Conservation (phyloP, 1,140 invertebrate species). For the Scaptomyza graminum region DNA sequence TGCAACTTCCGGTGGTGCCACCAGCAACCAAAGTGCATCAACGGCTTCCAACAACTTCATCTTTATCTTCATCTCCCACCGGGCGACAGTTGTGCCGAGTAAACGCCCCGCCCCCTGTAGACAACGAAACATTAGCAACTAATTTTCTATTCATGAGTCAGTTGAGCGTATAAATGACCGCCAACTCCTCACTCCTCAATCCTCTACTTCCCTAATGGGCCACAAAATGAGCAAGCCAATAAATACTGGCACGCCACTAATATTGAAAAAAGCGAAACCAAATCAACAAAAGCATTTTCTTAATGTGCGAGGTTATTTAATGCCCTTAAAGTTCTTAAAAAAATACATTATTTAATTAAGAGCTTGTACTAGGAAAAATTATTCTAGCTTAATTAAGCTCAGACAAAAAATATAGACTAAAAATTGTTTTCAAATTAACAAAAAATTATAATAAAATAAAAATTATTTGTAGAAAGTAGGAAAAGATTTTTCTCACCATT, state of each 20-base stretch:
- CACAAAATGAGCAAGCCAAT: slow-evolving; percentile 70
- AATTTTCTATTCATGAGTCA: slow-evolving; percentile 69
- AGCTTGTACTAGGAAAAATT: too few relatives aligned
- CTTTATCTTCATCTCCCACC: slow-evolving; percentile 58
- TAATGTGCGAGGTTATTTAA: neutral
- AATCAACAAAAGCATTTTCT: neutral
- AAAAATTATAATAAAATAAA: too few relatives aligned
- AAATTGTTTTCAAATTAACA: too few relatives aligned
- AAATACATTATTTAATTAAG: too few relatives aligned
- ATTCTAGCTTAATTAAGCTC: too few relatives aligned
- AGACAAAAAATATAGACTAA: too few relatives aligned
- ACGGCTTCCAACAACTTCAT: slow-evolving; percentile 10
- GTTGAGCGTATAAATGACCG: slow-evolving; percentile 42
- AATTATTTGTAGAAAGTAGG: too few relatives aligned
- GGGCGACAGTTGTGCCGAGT: slow-evolving; percentile 39
- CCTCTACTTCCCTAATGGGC: slow-evolving; percentile 50
- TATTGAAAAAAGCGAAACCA: slow-evolving; percentile 49
- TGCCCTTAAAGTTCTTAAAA: slow-evolving; percentile 1
- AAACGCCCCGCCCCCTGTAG: neutral
- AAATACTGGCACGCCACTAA: slow-evolving; percentile 79
- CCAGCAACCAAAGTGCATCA: neutral
- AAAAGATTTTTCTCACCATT: too few relatives aligned
- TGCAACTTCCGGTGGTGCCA: slow-evolving; percentile 64
- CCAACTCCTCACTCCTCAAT: slow-evolving; percentile 6
- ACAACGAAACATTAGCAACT: slow-evolving; percentile 21